Percentiles rank a stretch among this genome's conserved stretches.
phyloP scores from a whole-genome alignment of 2,113 vertebrate species.

The Mobula birostris region DNA sequence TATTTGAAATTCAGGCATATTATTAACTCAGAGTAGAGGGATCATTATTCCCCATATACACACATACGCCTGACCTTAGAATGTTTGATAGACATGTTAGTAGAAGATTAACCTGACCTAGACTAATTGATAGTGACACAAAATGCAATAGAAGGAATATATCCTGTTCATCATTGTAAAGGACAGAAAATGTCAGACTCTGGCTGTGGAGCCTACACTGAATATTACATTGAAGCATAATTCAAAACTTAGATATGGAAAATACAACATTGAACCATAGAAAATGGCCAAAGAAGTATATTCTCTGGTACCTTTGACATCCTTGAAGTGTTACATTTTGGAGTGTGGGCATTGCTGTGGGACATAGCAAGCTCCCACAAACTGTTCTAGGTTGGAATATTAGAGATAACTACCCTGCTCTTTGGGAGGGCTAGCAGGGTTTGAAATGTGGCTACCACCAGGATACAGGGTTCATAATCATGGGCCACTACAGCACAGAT shows the following conservation, averaged over 20 bases:
- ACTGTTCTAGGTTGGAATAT: background rate
- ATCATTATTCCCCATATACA: background rate
- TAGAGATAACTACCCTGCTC: background rate
- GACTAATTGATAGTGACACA: background rate
- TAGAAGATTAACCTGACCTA: background rate
- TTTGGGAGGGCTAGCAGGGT: no score
- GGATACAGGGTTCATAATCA: no score
- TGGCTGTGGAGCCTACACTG: background rate
- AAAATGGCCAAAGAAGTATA: background rate
- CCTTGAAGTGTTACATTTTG: background rate
- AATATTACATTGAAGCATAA: background rate
- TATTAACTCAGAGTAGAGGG: background rate
- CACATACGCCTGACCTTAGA: background rate
- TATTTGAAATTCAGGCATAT: background rate
- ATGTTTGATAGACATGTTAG: background rate
- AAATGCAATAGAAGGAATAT: background rate
- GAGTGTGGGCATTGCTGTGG: no score
- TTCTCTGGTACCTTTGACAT: background rate
- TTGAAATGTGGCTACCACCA: no score
- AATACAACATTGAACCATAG: background rate
- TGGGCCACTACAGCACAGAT: no score
- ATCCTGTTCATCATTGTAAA: background rate
- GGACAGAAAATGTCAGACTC: background rate
- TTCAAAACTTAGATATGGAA: background rate
- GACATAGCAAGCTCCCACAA: background rate